A percentile compares a stretch with the other conserved stretches of the same genome.
phyloP scores from a whole-genome alignment of 37 sponge, comb jelly and placozoan species.

The Beroe ovata region DNA sequence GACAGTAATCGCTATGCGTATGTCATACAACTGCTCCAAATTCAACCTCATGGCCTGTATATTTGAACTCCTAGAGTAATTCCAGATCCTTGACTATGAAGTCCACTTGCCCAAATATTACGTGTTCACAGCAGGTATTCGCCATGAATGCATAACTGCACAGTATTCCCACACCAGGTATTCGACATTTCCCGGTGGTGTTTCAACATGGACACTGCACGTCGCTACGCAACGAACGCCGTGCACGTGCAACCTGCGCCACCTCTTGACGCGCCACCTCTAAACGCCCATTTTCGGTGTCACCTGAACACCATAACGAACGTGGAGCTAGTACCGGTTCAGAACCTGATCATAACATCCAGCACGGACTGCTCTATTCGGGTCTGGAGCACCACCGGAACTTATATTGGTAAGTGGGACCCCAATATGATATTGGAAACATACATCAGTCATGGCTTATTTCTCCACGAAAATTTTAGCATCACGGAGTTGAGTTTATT shows the following conservation, averaged over 20 bases:
- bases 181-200: constrained; percentile 33
- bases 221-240: constrained; percentile 2
- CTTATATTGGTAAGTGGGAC: constrained; percentile 58
- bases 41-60: too few species aligned
- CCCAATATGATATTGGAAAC: too few species aligned
- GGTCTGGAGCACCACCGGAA: constrained; percentile 19
- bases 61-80: too few species aligned
- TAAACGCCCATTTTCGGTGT: background rate
- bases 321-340: constrained; percentile 38
- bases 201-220: background rate
- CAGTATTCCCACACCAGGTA: background rate
- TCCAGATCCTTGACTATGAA: too few species aligned
- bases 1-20: too few species aligned
- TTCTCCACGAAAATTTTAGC: too few species aligned
- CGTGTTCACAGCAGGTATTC: too few species aligned
- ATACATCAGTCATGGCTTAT: too few species aligned
- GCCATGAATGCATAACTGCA: too few species aligned
- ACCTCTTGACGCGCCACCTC: background rate
- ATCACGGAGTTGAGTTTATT: too few species aligned
- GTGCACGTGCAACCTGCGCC: background rate
- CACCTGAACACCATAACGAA: constrained; percentile 50
- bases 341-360: constrained; percentile 35
- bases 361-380: constrained; percentile 58
- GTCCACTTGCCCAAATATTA: too few species aligned
- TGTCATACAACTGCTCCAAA: too few species aligned